Base-by-base conservation (phyloP, 2,113 vertebrate genomes). In the Cinclus cinclus region DNA sequence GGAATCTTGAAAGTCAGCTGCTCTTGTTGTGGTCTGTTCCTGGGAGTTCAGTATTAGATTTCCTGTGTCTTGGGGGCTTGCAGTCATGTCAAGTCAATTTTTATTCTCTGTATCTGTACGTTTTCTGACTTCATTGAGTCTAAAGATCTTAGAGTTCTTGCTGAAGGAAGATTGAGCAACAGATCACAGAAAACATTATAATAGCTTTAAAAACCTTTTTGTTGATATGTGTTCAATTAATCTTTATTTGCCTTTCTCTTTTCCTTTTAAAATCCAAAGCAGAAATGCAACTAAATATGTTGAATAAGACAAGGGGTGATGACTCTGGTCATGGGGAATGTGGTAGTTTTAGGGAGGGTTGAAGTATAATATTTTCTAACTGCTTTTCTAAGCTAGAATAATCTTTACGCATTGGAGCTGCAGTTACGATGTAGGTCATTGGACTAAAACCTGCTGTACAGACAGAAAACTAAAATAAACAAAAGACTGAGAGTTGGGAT, bases 201-300 rank as follows among this genome's bases (percentile, higher is more conserved):
- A 25, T 67, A 60, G 13, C 39, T 83, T 80, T 50, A 46, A 69
- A 71, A 56, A 56, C 10, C 12, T 70, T 13, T 82, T 65, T 58
- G 19, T 68, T 68, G 11, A 13, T 49, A n/a, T 2, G 4, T 17
- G 1, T 75, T 74, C 14, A 69, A 0, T 68, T 89, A 35, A 5
- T 81, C 28, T 70, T 58, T 68, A 42, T 88, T 77, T 78, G 16
- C 14, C 15, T 68, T 67, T 19, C 8, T 67, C 15, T 88, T 56
- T 68, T 62, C 24, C 30, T 76, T 79, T n/a, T 90, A 58, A 83
- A 90, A 64, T 65, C 16, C 37, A 41, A 44, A 65, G 24, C 2
- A 28, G 21, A 70, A 73, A 1, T 0, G 0, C 23, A 35, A 3
- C 20, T 58, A 25, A 64, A 64, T 56, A 1, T 42, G 4, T 50